Evolutionary conservation across 2,797 vertebrate species (phyloP), one percentile per base, ranked within the genome.

Genomic region (Pangasius larnaudii): DNA sequence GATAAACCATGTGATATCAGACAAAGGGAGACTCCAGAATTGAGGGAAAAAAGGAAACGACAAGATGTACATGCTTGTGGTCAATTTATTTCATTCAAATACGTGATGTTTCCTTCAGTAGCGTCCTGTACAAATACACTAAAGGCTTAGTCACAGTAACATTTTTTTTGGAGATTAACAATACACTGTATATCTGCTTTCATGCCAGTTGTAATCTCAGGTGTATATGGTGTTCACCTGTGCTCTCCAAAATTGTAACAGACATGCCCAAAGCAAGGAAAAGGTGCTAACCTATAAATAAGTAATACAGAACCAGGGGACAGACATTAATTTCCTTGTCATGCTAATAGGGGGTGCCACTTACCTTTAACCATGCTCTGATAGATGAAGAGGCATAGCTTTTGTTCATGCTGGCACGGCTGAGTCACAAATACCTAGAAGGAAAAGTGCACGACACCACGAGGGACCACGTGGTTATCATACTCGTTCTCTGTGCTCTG

Each of bases 331-430:
- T 91, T 92, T 89, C 86, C 74, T 72, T 93, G 91, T 94, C 92
- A 92, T 92, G 91, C 88, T 93, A 93, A 93, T 91, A 90, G 92
- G 53, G 86, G 89, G 89, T 90, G 90, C 92, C 93, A 94, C 94
- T 95, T 96, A 96, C 95, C 94, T 94, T 94, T 71, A 92, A 93
- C 90, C 92, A 92, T 91, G 92, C 90, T 93, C 87, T 89, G 61
- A 30, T 92, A 91, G 89, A 92, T 86, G 85, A 94, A 92, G 88
- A 91, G 79, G 87, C 91, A 90, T 90, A 91, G 82, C 87, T 90
- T 88, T 82, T 59, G 88, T 75, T 79, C 85, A 84, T 85, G 85
- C 89, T 92, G 89, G 93, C 92, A 94, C 92, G 91, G 93, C 65
- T 92, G 93, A 92, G 92, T 92, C 91, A 90, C 90, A 89, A 91